A percentile compares a stretch with the other conserved stretches of the same genome.
Conservation (phyloP, 2,113 vertebrate genomes). For the Amphiprion ocellaris region DNA sequence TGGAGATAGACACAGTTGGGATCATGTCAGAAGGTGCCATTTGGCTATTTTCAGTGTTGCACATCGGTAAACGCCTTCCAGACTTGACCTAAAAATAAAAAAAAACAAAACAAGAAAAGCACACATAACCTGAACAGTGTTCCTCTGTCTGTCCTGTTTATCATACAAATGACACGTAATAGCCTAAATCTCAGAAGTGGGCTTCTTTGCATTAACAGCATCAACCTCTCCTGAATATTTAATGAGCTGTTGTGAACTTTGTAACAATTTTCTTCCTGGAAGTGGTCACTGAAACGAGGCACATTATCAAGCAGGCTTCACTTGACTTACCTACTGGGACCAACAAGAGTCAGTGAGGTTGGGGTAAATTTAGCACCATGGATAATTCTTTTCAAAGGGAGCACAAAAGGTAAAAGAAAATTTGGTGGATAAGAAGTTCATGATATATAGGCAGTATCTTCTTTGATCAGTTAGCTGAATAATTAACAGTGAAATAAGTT, state of each 20-base stretch:
- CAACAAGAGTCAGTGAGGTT: neutral
- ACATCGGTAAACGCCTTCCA: conserved; percentile 41
- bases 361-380: conserved; percentile 2
- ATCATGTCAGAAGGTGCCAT: conserved; percentile 59
- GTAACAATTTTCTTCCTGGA: conserved; percentile 63
- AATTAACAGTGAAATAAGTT: neutral
- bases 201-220: conserved; percentile 32
- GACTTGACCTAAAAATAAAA: conserved; percentile 61
- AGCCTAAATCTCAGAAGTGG: conserved; percentile 24
- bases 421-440: neutral
- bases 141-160: conserved; percentile 14
- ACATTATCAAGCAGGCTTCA: conserved; percentile 40
- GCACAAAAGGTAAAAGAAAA: neutral
- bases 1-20: conserved; percentile 75
- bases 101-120: neutral
- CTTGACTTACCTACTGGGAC: conserved; percentile 31
- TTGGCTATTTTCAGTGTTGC: conserved; percentile 61
- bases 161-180: conserved; percentile 19
- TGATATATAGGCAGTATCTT: neutral
- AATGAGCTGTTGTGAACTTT: conserved; percentile 65
- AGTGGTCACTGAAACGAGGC: conserved; percentile 51
- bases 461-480: too few relatives aligned
- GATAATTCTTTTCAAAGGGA: neutral
- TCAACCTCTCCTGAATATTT: conserved; percentile 72
- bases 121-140: neutral